Evolutionary conservation across 92 coral and sea anemone species (phyloP).

Genomic region (Siderastrea radians): DNA sequence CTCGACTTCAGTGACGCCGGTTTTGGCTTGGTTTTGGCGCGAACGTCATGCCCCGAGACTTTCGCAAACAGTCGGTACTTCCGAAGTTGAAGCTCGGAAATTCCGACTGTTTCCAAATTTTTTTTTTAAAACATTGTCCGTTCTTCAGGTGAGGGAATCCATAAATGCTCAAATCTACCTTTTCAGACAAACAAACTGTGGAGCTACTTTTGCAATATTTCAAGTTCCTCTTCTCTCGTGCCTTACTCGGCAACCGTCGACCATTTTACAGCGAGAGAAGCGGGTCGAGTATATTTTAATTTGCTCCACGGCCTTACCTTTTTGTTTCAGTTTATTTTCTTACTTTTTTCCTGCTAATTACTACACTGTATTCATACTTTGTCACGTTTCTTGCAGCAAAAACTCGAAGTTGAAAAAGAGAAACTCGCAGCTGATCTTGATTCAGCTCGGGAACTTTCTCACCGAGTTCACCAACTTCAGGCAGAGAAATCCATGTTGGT

Average conservation of each 20-base stretch:
- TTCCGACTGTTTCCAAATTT: too few relatives aligned
- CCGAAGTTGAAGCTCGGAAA: too few relatives aligned
- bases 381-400: constrained; percentile 53
- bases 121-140: too few relatives aligned
- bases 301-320: too few relatives aligned
- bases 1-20: too few relatives aligned
- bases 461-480: constrained; percentile 83
- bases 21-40: too few relatives aligned
- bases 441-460: constrained; percentile 86
- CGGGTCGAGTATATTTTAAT: too few relatives aligned
- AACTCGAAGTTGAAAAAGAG: constrained; percentile 85
- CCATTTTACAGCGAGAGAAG: too few relatives aligned
- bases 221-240: not conserved
- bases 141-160: too few relatives aligned
- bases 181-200: not conserved
- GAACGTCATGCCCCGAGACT: too few relatives aligned
- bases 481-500: constrained; percentile 87
- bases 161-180: not conserved
- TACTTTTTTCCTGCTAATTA: not conserved
- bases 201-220: too few relatives aligned
- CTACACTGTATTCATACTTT: not conserved
- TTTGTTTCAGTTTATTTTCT: not conserved
- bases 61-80: too few relatives aligned
- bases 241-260: not conserved
- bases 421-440: constrained; percentile 87